Conservation (phyloP, 1,140 invertebrate species). For the Solen grandis region DNA sequence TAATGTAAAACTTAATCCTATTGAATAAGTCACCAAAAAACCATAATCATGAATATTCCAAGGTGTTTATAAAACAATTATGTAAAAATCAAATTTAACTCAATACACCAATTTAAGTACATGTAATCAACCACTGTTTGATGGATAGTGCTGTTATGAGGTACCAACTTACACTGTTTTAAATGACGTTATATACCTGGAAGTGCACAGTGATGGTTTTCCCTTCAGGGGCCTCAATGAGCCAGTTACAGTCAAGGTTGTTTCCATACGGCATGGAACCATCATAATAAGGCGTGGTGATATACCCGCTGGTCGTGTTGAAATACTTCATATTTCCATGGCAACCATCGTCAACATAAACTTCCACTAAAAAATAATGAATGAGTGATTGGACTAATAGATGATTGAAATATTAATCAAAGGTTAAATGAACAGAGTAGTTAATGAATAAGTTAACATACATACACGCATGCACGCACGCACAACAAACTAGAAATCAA, state of each 20-base stretch:
- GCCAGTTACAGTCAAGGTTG: slow-evolving; percentile 29
- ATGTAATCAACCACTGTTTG: too few relatives aligned
- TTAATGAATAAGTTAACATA: neutral
- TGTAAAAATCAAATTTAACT: too few relatives aligned
- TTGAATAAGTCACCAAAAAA: too few relatives aligned
- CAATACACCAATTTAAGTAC: too few relatives aligned
- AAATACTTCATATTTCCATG: slow-evolving; percentile 24
- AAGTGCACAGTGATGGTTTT: slow-evolving; percentile 23
- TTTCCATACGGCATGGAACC: slow-evolving; percentile 18
- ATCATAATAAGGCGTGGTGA: slow-evolving; percentile 45
- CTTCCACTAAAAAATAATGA: neutral
- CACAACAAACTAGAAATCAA: neutral
- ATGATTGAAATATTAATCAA: neutral
- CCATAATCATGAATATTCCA: too few relatives aligned
- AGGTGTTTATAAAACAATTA: too few relatives aligned
- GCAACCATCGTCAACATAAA: slow-evolving; percentile 27
- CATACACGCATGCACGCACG: neutral
- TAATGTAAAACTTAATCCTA: too few relatives aligned
- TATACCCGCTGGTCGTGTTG: neutral
- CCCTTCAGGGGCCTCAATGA: slow-evolving; percentile 24
- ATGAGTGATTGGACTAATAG: neutral
- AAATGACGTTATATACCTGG: too few relatives aligned
- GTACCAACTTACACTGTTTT: too few relatives aligned
- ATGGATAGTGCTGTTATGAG: too few relatives aligned
- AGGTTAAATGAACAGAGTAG: neutral